Conservation (phyloP, 92 coral and sea anemone genomes). For the Palythoa grandis region DNA sequence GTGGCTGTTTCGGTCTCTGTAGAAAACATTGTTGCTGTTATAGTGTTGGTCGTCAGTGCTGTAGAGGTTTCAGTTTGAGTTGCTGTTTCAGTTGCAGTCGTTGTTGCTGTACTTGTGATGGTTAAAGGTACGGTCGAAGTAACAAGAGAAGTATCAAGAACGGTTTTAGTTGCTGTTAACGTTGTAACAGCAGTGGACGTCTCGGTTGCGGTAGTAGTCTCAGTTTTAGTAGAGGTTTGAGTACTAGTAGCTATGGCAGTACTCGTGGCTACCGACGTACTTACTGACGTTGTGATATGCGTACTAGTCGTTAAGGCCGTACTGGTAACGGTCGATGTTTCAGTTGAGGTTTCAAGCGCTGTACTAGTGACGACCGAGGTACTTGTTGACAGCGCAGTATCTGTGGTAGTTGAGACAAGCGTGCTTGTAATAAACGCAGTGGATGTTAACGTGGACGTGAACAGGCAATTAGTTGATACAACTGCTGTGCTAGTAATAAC, state of each 20-base stretch:
- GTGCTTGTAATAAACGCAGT: constrained; percentile 8
- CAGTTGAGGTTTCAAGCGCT: background rate
- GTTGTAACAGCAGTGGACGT: constrained; percentile 8
- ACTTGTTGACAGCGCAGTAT: constrained; percentile 39
- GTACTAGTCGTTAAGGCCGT: constrained; percentile 31
- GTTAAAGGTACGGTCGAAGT: background rate
- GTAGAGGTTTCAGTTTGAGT: constrained; percentile 7
- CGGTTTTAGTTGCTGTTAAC: background rate
- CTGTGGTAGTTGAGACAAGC: constrained; percentile 3
- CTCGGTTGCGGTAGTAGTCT: background rate
- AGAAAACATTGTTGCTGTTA: background rate
- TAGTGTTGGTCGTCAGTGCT: constrained; percentile 5
- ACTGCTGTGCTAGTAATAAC: constrained; percentile 16
- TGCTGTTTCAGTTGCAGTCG: background rate
- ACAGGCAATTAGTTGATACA: background rate
- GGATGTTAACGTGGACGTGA: background rate
- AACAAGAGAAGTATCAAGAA: background rate
- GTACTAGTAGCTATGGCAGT: constrained; percentile 10
- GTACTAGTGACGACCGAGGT: constrained; percentile 30
- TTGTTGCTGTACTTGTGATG: constrained; percentile 5
- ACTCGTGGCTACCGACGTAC: constrained; percentile 19
- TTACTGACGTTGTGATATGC: constrained; percentile 23
- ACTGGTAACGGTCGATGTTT: constrained; percentile 18
- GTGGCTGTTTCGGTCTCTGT: constrained; percentile 10
- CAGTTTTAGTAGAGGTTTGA: constrained; percentile 16